Conservation (phyloP, 2,113 vertebrate species). For the Alosa alosa region DNA sequence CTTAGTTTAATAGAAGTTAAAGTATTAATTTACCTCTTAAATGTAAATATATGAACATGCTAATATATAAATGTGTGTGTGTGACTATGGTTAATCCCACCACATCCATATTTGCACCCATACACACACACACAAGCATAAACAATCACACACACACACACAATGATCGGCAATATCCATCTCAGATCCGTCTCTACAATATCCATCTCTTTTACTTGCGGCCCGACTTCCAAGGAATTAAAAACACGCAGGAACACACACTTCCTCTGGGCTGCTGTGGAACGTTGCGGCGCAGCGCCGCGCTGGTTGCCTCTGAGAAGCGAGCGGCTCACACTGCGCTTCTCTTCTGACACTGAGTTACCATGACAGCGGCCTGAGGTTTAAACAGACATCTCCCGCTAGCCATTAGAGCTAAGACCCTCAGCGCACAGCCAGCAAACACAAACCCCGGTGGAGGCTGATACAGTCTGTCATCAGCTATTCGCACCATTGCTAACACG, state of each 20-base stretch:
- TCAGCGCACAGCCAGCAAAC: slow-evolving; percentile 29
- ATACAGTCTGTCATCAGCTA: slow-evolving; percentile 53
- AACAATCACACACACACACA: background rate
- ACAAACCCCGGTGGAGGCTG: slow-evolving; percentile 46
- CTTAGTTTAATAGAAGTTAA: too few relatives aligned
- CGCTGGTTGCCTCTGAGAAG: too few relatives aligned
- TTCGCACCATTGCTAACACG: slow-evolving; percentile 48
- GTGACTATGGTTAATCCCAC: too few relatives aligned
- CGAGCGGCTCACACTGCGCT: slow-evolving; percentile 33
- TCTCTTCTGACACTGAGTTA: slow-evolving; percentile 35
- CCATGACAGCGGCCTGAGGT: slow-evolving; percentile 58
- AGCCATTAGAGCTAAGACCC: slow-evolving; percentile 32
- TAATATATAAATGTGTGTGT: too few relatives aligned
- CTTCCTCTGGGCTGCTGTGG: background rate
- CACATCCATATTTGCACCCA: background rate
- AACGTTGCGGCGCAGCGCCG: background rate
- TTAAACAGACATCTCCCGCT: slow-evolving; percentile 29
- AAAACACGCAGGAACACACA: background rate
- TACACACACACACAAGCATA: background rate
- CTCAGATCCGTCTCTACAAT: background rate
- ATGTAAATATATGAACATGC: too few relatives aligned
- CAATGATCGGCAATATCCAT: background rate
- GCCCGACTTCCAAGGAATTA: background rate
- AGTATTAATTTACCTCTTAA: too few relatives aligned
- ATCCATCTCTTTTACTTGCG: background rate